phyloP scores from a whole-genome alignment of 2,113 vertebrate genomes.

The Melanocharis versteri region DNA sequence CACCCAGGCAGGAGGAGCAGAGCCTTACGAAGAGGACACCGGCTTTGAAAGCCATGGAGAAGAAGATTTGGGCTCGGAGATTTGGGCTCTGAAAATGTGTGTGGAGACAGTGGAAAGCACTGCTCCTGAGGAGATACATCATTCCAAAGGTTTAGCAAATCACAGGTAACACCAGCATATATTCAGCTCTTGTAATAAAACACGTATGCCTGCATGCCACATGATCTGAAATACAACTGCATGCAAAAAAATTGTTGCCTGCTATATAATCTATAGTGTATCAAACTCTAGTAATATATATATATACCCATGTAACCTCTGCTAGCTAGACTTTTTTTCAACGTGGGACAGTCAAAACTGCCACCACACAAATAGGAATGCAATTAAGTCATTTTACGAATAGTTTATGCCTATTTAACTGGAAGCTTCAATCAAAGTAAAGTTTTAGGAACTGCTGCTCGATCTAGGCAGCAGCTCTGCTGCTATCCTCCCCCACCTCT shows the following conservation, averaged over 20 bases:
- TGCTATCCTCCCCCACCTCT: rapidly evolving
- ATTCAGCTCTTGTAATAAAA: background rate
- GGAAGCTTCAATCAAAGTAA: background rate
- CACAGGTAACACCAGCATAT: background rate
- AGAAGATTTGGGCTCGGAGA: background rate
- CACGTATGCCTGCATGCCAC: rapidly evolving
- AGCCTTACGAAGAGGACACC: background rate
- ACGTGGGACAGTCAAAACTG: background rate
- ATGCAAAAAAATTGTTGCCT: background rate
- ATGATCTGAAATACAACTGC: background rate
- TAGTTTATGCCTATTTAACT: background rate
- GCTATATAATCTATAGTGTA: background rate
- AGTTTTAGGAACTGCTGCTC: background rate
- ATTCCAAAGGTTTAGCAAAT: background rate
- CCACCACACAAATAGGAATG: background rate
- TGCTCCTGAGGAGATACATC: background rate
- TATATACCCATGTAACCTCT: background rate
- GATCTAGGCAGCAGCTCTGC: background rate
- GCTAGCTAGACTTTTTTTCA: background rate
- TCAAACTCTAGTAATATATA: background rate
- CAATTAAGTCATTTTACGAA: background rate
- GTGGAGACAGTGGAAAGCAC: background rate
- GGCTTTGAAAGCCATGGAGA: background rate
- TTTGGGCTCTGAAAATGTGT: background rate
- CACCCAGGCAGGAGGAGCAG: background rate